Conservation (phyloP, 2,113 vertebrate species). For the Bambusicola thoracicus region DNA sequence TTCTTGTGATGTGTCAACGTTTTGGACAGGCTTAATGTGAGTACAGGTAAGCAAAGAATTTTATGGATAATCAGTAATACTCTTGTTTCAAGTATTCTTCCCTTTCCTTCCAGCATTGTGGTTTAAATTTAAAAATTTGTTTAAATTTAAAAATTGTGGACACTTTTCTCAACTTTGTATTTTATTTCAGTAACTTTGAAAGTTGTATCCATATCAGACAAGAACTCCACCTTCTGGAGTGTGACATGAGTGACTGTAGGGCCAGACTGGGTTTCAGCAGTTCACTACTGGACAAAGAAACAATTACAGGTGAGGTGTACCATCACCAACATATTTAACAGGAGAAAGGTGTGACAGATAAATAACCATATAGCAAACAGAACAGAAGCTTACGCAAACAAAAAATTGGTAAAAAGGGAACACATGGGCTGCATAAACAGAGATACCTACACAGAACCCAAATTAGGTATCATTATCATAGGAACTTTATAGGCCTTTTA, state of each 20-base stretch:
- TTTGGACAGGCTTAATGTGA: background rate
- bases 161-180: background rate
- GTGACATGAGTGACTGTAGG: background rate
- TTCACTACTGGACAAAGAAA: background rate
- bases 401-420: background rate
- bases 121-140: too few relatives aligned
- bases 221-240: background rate
- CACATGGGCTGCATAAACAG: background rate
- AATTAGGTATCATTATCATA: background rate
- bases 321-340: background rate
- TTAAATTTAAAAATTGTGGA: too few relatives aligned
- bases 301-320: background rate
- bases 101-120: background rate
- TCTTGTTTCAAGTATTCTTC: background rate
- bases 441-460: background rate
- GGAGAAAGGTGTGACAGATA: background rate
- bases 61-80: background rate
- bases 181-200: background rate
- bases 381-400: background rate
- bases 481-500: background rate
- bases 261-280: background rate
- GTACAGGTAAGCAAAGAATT: background rate
- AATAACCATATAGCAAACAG: fast-evolving
- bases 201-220: background rate
- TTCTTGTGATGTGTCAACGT: background rate